phyloP scores from a whole-genome alignment of 2,113 vertebrate genomes.

The Plectropomus leopardus region DNA sequence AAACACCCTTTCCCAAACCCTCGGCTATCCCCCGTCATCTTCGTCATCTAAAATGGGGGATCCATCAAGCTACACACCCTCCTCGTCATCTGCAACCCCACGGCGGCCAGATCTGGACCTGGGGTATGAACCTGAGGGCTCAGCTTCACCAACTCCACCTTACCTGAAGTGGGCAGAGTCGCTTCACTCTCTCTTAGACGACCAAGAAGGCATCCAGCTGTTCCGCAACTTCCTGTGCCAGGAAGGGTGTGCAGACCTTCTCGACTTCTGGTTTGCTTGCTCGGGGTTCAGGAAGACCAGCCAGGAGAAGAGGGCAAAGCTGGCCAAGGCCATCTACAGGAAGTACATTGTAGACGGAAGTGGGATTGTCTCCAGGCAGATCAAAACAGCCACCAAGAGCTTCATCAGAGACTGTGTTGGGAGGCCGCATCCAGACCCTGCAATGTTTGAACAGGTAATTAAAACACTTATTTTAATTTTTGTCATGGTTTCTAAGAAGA shows the following conservation, averaged over 20 bases:
- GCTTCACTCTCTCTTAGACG: slow-evolving; percentile 93
- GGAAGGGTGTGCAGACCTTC: slow-evolving; percentile 92
- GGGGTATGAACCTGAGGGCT: slow-evolving; percentile 96
- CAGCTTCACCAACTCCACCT: slow-evolving; percentile 92
- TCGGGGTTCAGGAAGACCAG: slow-evolving; percentile 94
- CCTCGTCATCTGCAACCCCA: slow-evolving; percentile 85
- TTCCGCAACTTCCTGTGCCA: slow-evolving; percentile 94
- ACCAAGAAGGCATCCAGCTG: slow-evolving; percentile 95
- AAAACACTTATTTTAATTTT: slow-evolving; percentile 17
- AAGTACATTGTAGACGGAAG: slow-evolving; percentile 94
- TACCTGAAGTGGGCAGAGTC: slow-evolving; percentile 97
- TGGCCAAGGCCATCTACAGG: slow-evolving; percentile 97
- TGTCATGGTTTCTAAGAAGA: neutral
- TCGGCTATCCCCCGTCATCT: slow-evolving; percentile 83
- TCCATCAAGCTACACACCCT: slow-evolving; percentile 84
- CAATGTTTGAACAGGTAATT: slow-evolving; percentile 91
- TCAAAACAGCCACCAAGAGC: slow-evolving; percentile 94
- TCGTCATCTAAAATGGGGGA: slow-evolving; percentile 86
- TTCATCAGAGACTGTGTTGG: slow-evolving; percentile 94
- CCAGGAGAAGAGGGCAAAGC: slow-evolving; percentile 91
- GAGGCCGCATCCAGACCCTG: slow-evolving; percentile 91
- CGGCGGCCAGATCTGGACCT: slow-evolving; percentile 93
- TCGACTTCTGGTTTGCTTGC: slow-evolving; percentile 99
- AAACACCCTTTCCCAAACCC: slow-evolving; percentile 71
- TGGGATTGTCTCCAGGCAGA: slow-evolving; percentile 92